phyloP scores from a whole-genome alignment of 2,888 invertebrate genomes.

The Gnatocerus cornutus region DNA sequence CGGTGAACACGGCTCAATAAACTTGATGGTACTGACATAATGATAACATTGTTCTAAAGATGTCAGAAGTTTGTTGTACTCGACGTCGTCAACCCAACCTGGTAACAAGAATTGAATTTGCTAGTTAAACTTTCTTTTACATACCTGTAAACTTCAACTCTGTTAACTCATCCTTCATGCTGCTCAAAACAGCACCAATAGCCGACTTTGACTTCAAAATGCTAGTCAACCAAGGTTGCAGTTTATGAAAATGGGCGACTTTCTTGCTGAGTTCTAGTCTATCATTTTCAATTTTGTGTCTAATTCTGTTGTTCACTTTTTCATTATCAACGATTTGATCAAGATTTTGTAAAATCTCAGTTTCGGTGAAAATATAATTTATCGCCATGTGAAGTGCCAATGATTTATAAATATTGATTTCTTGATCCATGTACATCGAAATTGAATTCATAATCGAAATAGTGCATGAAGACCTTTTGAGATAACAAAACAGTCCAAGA shows the following conservation, averaged over 20 bases:
- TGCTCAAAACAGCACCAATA: neutral
- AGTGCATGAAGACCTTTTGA: neutral
- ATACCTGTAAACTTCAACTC: conserved; percentile 21
- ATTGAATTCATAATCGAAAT: neutral
- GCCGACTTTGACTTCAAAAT: conserved; percentile 3
- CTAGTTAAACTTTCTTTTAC: neutral
- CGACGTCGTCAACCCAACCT: conserved; percentile 52
- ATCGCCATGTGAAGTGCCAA: neutral
- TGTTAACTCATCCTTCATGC: conserved; percentile 10
- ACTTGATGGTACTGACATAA: conserved; percentile 40
- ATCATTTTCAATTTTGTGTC: conserved; percentile 2
- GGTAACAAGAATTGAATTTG: too few relatives aligned
- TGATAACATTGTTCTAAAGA: conserved; percentile 4
- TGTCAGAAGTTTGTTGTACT: conserved; percentile 17
- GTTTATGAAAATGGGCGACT: neutral
- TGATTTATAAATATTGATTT: neutral
- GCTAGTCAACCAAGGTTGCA: neutral
- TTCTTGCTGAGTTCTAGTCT: neutral
- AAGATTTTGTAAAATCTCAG: neutral
- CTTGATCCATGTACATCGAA: neutral
- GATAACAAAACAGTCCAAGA: neutral
- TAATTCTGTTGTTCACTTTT: neutral
- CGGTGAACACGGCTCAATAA: conserved; percentile 72
- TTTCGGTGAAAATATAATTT: neutral
- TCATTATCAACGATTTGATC: neutral